A percentile compares a stretch with the other conserved stretches of the same genome.
phyloP scores from a whole-genome alignment of 2,888 invertebrate species.

The Matsumyia berberina region DNA sequence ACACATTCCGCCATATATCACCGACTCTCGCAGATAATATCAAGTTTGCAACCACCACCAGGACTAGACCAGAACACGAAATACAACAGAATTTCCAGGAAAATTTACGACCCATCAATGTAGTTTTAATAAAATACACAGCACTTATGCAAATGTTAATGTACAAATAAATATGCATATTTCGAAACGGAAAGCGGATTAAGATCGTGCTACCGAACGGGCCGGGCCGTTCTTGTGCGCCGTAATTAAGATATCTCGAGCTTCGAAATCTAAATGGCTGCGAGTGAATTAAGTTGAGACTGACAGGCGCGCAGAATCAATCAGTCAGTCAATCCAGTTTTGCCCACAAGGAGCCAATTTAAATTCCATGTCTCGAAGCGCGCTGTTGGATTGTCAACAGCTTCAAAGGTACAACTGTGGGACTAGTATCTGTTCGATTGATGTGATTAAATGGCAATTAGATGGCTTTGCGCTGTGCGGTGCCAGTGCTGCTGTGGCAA shows the following conservation, averaged over 20 bases:
- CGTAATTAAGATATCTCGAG: constrained; percentile 59
- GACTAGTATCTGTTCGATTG: background rate
- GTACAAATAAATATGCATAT: constrained; percentile 59
- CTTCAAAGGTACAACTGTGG: constrained; percentile 24
- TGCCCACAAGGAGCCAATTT: constrained; percentile 20
- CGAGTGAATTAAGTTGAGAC: constrained; percentile 50
- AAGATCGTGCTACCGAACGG: constrained; percentile 57
- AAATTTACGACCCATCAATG: constrained; percentile 64
- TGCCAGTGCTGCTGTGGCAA: constrained; percentile 27
- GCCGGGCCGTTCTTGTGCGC: constrained; percentile 23
- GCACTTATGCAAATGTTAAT: constrained; percentile 73
- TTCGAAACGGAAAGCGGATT: constrained; percentile 49
- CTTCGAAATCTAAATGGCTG: constrained; percentile 36
- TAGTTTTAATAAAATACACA: constrained; percentile 67
- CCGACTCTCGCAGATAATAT: constrained; percentile 13
- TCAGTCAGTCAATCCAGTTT: constrained; percentile 67
- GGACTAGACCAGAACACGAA: constrained; percentile 39
- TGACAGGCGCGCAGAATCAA: constrained; percentile 49
- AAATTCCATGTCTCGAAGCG: constrained; percentile 38
- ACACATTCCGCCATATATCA: constrained; percentile 14
- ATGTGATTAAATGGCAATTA: constrained; percentile 46
- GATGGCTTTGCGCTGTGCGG: constrained; percentile 13
- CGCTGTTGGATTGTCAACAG: constrained; percentile 37
- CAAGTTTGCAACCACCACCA: constrained; percentile 54
- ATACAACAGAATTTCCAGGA: constrained; percentile 46